phyloP scores from a whole-genome alignment of 2,113 vertebrate genomes.

The Passer domesticus region DNA sequence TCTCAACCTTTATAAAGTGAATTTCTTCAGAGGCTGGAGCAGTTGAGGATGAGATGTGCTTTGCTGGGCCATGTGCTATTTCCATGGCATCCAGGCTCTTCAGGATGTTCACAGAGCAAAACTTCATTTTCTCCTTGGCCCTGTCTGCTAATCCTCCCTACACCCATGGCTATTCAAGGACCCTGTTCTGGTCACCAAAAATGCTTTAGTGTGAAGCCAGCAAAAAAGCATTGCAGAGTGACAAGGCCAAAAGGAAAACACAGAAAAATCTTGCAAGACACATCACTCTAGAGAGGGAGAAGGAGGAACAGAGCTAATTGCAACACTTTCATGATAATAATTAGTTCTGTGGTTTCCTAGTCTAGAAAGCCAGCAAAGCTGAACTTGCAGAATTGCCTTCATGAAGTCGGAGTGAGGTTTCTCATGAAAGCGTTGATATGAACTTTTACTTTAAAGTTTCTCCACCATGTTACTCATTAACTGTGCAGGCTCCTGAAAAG shows the following conservation, averaged over 20 bases:
- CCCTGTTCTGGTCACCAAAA: neutral
- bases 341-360: neutral
- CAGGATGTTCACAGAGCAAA: neutral
- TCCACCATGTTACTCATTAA: neutral
- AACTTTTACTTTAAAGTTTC: neutral
- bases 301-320: neutral
- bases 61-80: neutral
- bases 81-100: neutral
- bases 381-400: neutral
- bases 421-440: neutral
- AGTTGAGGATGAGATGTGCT: neutral
- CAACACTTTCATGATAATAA: neutral
- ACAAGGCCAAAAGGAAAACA: neutral
- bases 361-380: neutral
- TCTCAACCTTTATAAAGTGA: neutral
- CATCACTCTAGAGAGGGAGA: rapidly evolving
- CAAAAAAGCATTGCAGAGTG: neutral
- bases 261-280: neutral
- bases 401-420: neutral
- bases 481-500: neutral
- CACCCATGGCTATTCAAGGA: neutral
- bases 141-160: neutral
- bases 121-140: neutral
- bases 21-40: neutral
- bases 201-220: neutral